Conservation (phyloP, 2,888 invertebrate species). For the Leucozona laternaria region DNA sequence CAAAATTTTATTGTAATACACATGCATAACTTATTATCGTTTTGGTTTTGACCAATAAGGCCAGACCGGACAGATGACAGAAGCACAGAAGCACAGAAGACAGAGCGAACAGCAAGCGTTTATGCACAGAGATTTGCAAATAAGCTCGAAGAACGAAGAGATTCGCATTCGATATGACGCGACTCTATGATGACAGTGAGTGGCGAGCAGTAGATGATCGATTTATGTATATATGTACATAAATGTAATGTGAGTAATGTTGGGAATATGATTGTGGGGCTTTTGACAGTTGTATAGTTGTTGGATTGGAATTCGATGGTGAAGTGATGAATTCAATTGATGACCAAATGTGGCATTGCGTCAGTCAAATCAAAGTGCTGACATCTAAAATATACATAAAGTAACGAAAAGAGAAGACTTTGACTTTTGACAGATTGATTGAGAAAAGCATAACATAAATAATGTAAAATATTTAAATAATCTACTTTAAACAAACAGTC, state of each 20-base stretch:
- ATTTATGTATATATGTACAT: too few species aligned
- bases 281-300: conserved; percentile 22
- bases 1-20: conserved; percentile 58
- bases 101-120: conserved; percentile 23
- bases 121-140: conserved; percentile 61
- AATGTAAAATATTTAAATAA: background rate
- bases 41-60: conserved; percentile 69
- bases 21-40: conserved; percentile 59
- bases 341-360: conserved; percentile 45
- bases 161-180: background rate
- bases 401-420: background rate
- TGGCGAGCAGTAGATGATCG: conserved; percentile 43
- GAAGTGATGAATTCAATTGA: conserved; percentile 53
- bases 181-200: conserved; percentile 20
- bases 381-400: background rate
- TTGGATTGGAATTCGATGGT: conserved; percentile 13
- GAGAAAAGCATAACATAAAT: background rate
- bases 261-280: conserved; percentile 40
- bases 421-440: conserved; percentile 15
- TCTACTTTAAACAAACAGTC: too few species aligned
- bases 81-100: too few species aligned
- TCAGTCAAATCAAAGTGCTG: conserved; percentile 23
- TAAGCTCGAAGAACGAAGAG: conserved; percentile 30
- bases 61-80: conserved; percentile 31
- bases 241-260: conserved; percentile 22